Base-by-base conservation (phyloP, 64 coral and sea anemone genomes). In the Cladopsammia gracilis region DNA sequence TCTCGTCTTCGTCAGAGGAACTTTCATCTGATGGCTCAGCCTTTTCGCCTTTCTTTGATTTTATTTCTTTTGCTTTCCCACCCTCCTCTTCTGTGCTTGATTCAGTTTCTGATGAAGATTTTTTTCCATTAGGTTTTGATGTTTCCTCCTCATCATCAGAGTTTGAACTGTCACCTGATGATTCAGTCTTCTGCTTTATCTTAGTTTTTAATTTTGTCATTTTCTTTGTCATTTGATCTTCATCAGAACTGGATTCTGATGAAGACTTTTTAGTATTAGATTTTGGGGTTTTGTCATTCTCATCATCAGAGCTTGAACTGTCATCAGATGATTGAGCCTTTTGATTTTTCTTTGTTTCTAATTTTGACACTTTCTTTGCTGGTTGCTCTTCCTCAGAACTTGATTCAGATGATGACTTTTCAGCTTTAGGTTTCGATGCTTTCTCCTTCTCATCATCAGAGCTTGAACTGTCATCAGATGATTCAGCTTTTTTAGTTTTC, bases 401-500 rank as follows among this genome's bases (percentile, higher is more conserved):
- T 56, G 53, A 56, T 56, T 12, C 53, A 4, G 53, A 42, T 7
- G 56, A 82, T 14, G 45, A 19, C 26, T 82, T 43, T 82, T 76
- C 42, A 16, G 56, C 16, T 49, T 87, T 87, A 51, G 20, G 49
- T 48, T 8, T 44, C 47, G 23, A n/a, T 10, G 19, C 10, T 7
- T 88, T 59, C 20, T 53, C 51, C 5, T 75, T 25, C 8, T 89
- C 56, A 62, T 90, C 88, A 15, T 65, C 58, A 65, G 57, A 67
- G 45, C 75, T 90, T 54, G 13, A 64, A 50, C 50, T 54, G 34
- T 71, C 66, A 68, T 56, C 46, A 7, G 62, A 49, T 44, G 15
- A 18, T 26, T 88, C 11, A 13, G 48, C 58, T 53, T 80, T 71
- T 42, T 89, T 7, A 5, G 7, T 22, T 53, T 80, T 81, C 58